Evolutionary conservation across 2,113 vertebrate species (phyloP).

Genomic region (Heterotis niloticus): DNA sequence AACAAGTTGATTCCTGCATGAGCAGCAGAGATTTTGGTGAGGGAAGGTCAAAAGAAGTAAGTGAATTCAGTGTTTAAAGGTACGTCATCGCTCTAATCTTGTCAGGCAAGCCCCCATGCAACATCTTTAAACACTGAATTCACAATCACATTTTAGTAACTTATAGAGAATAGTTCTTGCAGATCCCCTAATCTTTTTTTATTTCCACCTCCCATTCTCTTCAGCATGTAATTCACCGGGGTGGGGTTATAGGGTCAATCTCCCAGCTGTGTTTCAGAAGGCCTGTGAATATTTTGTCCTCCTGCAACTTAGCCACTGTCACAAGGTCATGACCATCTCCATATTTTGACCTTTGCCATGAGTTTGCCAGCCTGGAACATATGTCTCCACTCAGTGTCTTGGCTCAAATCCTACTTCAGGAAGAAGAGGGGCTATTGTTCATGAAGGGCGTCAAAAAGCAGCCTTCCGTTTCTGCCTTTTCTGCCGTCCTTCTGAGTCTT

Average conservation of each 20-base stretch:
- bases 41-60: too few relatives aligned
- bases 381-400: background rate
- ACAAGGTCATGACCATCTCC: background rate
- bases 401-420: constrained; percentile 18
- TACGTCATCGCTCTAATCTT: background rate
- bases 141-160: background rate
- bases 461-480: background rate
- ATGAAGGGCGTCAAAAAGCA: background rate
- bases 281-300: background rate
- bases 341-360: background rate
- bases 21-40: too few relatives aligned
- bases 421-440: constrained; percentile 9
- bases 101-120: background rate
- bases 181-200: background rate
- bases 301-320: background rate
- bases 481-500: constrained; percentile 15
- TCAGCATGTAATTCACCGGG: background rate
- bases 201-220: background rate
- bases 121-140: background rate
- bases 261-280: background rate
- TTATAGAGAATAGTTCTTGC: background rate
- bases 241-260: background rate
- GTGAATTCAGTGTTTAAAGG: background rate
- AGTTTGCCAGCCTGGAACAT: background rate
- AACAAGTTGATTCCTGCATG: too few relatives aligned